phyloP scores from a whole-genome alignment of 1,140 invertebrate species.

The Lasaia peninsularis region DNA sequence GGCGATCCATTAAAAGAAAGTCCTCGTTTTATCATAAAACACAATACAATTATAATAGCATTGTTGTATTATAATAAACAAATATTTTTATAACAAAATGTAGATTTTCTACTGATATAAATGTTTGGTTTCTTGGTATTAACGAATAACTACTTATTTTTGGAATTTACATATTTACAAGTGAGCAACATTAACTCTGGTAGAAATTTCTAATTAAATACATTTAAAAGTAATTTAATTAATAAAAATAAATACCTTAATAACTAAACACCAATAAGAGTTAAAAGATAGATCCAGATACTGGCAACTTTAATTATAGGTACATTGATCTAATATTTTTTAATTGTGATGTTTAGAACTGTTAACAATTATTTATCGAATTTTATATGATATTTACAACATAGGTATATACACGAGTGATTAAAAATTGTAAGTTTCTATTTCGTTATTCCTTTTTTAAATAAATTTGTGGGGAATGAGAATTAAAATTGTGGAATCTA shows the following conservation, averaged over 20 bases:
- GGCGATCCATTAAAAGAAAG: slow-evolving; percentile 58
- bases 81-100: slow-evolving; percentile 66
- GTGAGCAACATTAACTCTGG: slow-evolving; percentile 58
- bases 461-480: no score
- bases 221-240: slow-evolving; percentile 40
- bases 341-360: slow-evolving; percentile 12
- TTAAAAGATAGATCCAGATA: neutral
- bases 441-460: no score
- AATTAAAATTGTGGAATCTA: no score
- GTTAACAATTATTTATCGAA: neutral
- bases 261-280: slow-evolving; percentile 12
- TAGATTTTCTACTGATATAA: slow-evolving; percentile 67
- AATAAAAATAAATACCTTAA: slow-evolving; percentile 58
- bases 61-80: slow-evolving; percentile 58
- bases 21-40: slow-evolving; percentile 55
- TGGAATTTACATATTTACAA: slow-evolving; percentile 75
- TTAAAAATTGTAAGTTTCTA: neutral
- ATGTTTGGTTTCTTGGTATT: slow-evolving; percentile 75
- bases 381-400: slow-evolving; percentile 23
- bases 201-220: slow-evolving; percentile 59
- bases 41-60: slow-evolving; percentile 55
- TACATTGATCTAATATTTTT: slow-evolving; percentile 1
- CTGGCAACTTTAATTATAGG: slow-evolving; percentile 1
- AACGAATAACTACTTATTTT: slow-evolving; percentile 56
- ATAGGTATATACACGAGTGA: slow-evolving; percentile 23